phyloP scores from a whole-genome alignment of 2,888 invertebrate species.

The Hemistola chrysoprasaria region DNA sequence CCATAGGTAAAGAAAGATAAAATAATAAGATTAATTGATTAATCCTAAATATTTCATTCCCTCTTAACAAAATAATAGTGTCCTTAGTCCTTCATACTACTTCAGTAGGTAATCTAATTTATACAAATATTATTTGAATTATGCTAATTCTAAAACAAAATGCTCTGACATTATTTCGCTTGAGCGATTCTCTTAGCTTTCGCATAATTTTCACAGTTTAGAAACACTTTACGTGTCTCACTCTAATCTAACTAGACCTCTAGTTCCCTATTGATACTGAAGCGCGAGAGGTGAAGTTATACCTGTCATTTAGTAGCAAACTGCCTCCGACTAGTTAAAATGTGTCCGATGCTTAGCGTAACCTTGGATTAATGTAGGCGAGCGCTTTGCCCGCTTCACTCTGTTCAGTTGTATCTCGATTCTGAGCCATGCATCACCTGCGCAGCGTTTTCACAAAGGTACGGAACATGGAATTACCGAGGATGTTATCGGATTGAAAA shows the following conservation, averaged over 20 bases:
- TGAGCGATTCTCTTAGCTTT: slow-evolving; percentile 40
- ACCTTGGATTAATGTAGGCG: slow-evolving; percentile 37
- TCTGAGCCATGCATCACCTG: slow-evolving; percentile 72
- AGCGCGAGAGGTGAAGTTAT: neutral
- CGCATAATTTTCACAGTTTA: slow-evolving; percentile 47
- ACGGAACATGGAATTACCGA: slow-evolving; percentile 20
- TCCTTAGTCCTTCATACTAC: too few species aligned
- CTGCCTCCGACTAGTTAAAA: neutral
- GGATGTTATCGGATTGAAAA: neutral
- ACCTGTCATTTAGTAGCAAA: neutral
- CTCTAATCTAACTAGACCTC: slow-evolving; percentile 26
- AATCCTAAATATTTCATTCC: too few species aligned
- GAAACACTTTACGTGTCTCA: slow-evolving; percentile 25
- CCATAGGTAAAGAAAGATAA: too few species aligned
- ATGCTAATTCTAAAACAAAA: slow-evolving; percentile 19
- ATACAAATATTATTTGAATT: slow-evolving; percentile 19
- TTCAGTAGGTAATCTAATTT: too few species aligned
- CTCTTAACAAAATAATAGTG: too few species aligned
- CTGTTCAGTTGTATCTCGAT: slow-evolving; percentile 47
- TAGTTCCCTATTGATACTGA: too few species aligned
- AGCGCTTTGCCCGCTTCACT: slow-evolving; percentile 12
- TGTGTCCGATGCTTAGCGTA: slow-evolving; percentile 13
- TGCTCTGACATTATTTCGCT: slow-evolving; percentile 41
- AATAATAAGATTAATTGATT: too few species aligned
- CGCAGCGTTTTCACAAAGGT: slow-evolving; percentile 74